Conservation (phyloP, 2,888 invertebrate genomes). For the Mythimna impura region DNA sequence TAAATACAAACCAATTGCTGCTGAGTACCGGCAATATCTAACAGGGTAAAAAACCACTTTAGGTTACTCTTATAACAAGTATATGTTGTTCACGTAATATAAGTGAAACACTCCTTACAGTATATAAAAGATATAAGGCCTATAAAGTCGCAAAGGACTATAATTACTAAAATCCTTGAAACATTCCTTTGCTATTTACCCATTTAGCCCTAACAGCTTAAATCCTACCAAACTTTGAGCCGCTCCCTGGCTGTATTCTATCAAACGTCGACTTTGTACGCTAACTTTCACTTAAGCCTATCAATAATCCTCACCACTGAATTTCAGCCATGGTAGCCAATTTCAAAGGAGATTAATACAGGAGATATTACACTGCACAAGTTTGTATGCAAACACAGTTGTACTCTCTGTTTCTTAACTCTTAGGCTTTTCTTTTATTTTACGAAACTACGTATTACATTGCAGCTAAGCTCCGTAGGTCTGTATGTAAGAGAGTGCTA, state of each 20-base stretch:
- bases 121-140: no score
- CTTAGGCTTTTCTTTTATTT: not conserved
- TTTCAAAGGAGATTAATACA: not conserved
- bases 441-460: no score
- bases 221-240: not conserved
- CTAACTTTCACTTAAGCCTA: not conserved
- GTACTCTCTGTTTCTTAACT: not conserved
- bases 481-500: no score
- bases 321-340: not conserved
- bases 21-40: not conserved
- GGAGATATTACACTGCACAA: not conserved
- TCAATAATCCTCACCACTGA: not conserved
- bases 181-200: no score
- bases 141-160: no score
- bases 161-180: no score
- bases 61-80: not conserved
- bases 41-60: not conserved
- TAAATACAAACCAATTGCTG: not conserved
- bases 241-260: not conserved
- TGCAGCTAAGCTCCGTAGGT: no score
- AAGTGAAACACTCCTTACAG: no score
- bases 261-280: not conserved
- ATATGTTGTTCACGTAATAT: not conserved
- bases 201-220: no score
- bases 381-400: not conserved